A percentile compares a stretch with the other conserved stretches of the same genome.
Evolutionary conservation across 1,140 invertebrate genomes (phyloP).

Genomic region (Brachionus paranguensis): DNA sequence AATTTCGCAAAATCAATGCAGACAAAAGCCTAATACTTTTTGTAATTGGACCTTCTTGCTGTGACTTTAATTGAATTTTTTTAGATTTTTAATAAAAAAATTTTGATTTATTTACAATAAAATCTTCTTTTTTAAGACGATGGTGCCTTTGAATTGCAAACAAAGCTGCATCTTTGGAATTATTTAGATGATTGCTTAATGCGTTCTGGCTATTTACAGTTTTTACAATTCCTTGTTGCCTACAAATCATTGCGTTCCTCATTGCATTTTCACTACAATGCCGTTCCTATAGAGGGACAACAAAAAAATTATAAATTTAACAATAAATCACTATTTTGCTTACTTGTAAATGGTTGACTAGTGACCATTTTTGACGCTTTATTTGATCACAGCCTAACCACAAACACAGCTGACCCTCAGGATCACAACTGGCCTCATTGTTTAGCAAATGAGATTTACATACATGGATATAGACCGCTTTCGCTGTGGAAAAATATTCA

Average conservation of each 20-base stretch:
- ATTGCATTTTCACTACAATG: constrained; percentile 49
- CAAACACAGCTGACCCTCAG: constrained; percentile 47
- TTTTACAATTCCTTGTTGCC: constrained; percentile 44
- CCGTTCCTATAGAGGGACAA: constrained; percentile 45
- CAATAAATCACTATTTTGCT: not conserved
- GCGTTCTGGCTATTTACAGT: constrained; percentile 22
- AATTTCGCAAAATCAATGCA: constrained; percentile 88
- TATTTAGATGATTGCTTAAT: not conserved
- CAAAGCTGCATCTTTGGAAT: constrained; percentile 51
- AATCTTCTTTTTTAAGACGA: constrained; percentile 36
- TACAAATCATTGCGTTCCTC: constrained; percentile 44
- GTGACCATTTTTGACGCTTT: constrained; percentile 50
- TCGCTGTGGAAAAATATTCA: constrained; percentile 50
- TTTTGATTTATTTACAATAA: constrained; percentile 56
- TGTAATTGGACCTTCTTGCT: constrained; percentile 94
- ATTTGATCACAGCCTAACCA: constrained; percentile 55
- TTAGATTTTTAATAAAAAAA: not conserved
- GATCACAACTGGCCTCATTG: constrained; percentile 25
- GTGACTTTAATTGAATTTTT: constrained; percentile 66
- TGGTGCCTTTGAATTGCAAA: constrained; percentile 51
- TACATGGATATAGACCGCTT: constrained; percentile 48
- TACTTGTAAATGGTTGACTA: constrained; percentile 54
- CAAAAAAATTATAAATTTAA: constrained; percentile 31
- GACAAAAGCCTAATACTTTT: constrained; percentile 95
- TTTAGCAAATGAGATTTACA: constrained; percentile 45